A percentile compares a stretch with the other conserved stretches of the same genome.
These are phyloP conservation scores for Leptoteleia sp. DNA, from an alignment of 1,140 invertebrate genomes.

Conservation along the genomic window DNA sequence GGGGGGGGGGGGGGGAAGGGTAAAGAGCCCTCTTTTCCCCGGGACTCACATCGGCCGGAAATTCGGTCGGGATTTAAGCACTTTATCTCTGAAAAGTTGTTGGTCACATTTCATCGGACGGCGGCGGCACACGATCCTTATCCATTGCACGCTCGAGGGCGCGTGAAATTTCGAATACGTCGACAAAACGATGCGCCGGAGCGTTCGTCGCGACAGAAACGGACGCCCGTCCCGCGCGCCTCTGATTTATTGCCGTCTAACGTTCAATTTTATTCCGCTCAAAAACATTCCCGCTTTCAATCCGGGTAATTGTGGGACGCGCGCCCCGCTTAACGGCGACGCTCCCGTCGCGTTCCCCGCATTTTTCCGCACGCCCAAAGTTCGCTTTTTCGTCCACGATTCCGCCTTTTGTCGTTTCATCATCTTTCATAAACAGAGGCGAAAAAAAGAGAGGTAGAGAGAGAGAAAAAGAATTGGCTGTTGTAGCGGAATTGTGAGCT, in stretches of 20 bases:
- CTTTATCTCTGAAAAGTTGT: constrained; percentile 61
- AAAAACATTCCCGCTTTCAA: constrained; percentile 32
- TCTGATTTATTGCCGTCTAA: constrained; percentile 52
- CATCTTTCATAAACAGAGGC: too few relatives aligned
- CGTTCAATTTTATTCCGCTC: constrained; percentile 26
- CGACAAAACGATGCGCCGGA: constrained; percentile 37
- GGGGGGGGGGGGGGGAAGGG: too few relatives aligned
- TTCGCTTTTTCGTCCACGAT: too few relatives aligned
- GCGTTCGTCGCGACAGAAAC: constrained; percentile 38
- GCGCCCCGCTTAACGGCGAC: not conserved
- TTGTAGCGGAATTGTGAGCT: too few relatives aligned
- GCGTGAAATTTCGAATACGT: constrained; percentile 61
- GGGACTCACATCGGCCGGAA: constrained; percentile 58
- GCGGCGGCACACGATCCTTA: constrained; percentile 54
- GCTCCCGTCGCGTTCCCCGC: not conserved
- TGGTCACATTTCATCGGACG: constrained; percentile 57
- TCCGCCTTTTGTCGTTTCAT: too few relatives aligned
- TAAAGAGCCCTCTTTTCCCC: constrained; percentile 47
- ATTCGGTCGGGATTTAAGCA: constrained; percentile 53
- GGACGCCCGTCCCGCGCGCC: constrained; percentile 39
- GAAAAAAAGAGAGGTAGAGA: too few relatives aligned
- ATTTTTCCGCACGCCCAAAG: constrained; percentile 3
- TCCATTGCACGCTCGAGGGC: constrained; percentile 52
- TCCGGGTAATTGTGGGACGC: constrained; percentile 14
- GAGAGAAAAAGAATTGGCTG: too few relatives aligned